Conservation (phyloP, 35 echinoderm and acorn worm genomes). For the Ophiothrix spiculata region DNA sequence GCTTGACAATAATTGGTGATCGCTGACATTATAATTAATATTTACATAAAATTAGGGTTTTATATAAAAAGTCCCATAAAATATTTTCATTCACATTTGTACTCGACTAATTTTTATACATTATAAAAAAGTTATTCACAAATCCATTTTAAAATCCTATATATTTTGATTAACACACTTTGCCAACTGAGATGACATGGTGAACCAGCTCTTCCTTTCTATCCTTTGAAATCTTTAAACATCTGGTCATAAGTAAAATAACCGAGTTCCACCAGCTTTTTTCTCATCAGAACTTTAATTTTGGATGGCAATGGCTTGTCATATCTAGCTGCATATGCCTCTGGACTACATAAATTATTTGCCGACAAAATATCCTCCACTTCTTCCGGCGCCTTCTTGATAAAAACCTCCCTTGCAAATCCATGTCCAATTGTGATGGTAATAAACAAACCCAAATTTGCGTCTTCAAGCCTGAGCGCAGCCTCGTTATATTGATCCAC, state of each 20-base stretch:
- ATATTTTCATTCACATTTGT: too few species aligned
- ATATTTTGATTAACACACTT: too few species aligned
- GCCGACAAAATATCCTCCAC: not conserved
- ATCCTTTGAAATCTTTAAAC: not conserved
- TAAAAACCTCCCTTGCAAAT: not conserved
- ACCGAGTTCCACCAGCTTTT: not conserved
- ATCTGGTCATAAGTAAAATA: not conserved
- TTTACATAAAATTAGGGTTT: too few species aligned
- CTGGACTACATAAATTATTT: not conserved
- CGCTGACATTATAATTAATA: too few species aligned
- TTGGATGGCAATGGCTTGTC: not conserved
- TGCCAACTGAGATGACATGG: too few species aligned
- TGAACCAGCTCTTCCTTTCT: not conserved
- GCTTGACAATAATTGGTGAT: too few species aligned
- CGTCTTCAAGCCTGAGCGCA: not conserved
- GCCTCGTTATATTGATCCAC: not conserved
- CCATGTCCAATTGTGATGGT: not conserved
- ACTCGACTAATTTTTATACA: too few species aligned
- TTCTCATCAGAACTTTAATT: not conserved
- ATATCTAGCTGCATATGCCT: not conserved
- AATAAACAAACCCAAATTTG: not conserved
- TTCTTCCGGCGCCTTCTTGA: not conserved
- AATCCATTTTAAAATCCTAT: too few species aligned
- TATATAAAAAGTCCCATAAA: too few species aligned
- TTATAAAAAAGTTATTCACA: too few species aligned